Evolutionary conservation across 2,888 invertebrate genomes (phyloP), one percentile per base, ranked within the genome.

Genomic region (Pammene fasciana): DNA sequence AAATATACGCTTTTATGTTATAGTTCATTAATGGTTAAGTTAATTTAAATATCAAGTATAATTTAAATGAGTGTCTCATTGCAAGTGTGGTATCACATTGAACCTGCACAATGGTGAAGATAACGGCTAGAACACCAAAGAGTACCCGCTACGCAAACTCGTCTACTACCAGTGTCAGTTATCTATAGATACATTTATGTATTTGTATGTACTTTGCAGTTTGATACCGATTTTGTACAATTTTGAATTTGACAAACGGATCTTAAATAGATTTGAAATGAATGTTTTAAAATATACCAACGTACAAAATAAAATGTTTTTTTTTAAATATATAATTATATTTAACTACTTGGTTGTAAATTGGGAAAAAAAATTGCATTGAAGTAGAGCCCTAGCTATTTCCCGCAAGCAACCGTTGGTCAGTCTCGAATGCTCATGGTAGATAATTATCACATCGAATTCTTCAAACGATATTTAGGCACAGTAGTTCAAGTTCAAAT

Each of bases 101-200:
- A 48, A 50, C 56, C 68, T 52, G 45, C 60, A 67, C 80, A 80
- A 75, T 76, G 77, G 79, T 80, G 77, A 76, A 74, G 75, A 79
- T 81, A 85, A 88, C 92, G 90, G 92, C 92, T 92, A 92, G 92
- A 90, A 86, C 91, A 92, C 92, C 92, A 92, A 92, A 92, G 92
- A 91, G 83, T 76, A 79, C 74, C 76, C 76, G 77, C 78, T 80
- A 78, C 78, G 79, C 34, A 54, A 46, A 52, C 59, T 65, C 57
- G 36, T 50, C 26, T 71, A 68, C n/a, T 52, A 48, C 68, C 56
- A 54, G 57, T 52, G 60, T 55, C 45, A 45, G 16, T 57, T 43
- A 38, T 43, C 9, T 26, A 16, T 56, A 56, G 16, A 56, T 18
- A 7, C 7, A 13, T 52, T 10, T 52, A 26, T 43, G 26, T 43